phyloP scores from a whole-genome alignment of 2,888 invertebrate genomes.

The Dynastes grantii region DNA sequence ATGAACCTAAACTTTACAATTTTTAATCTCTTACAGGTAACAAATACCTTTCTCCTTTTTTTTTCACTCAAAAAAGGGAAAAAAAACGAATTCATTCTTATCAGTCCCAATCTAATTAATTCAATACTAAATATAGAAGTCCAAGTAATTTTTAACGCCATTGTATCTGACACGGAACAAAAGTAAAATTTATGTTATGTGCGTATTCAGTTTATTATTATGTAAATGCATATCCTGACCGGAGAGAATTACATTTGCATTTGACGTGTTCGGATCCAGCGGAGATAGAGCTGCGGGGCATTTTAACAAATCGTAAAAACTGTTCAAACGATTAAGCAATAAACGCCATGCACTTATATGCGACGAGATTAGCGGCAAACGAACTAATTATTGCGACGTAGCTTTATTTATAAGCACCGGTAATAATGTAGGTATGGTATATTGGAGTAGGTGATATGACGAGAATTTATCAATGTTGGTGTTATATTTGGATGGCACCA shows the following conservation, averaged over 20 bases:
- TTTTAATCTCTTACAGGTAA: not conserved
- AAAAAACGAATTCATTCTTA: constrained; percentile 11
- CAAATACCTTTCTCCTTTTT: constrained; percentile 11
- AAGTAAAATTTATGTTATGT: constrained; percentile 28
- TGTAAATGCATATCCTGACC: constrained; percentile 33
- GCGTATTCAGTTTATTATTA: constrained; percentile 37
- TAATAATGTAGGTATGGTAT: no score
- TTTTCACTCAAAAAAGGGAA: not conserved
- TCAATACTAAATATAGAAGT: constrained; percentile 36
- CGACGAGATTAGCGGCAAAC: no score
- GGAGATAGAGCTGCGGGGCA: constrained; percentile 18
- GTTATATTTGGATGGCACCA: no score
- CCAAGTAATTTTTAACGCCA: constrained; percentile 15
- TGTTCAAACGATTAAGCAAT: constrained; percentile 24
- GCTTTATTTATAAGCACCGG: no score
- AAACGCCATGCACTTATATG: not conserved
- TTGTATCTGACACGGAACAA: constrained; percentile 27
- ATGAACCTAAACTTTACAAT: constrained; percentile 1
- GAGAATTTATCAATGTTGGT: no score
- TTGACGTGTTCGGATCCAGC: constrained; percentile 22
- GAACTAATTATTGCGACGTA: no score
- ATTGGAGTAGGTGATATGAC: no score
- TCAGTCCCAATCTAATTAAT: constrained; percentile 30
- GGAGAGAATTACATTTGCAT: constrained; percentile 30
- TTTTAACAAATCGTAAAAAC: constrained; percentile 31